phyloP scores from a whole-genome alignment of 2,888 invertebrate species.

The Stenchaetothrips biformis region DNA sequence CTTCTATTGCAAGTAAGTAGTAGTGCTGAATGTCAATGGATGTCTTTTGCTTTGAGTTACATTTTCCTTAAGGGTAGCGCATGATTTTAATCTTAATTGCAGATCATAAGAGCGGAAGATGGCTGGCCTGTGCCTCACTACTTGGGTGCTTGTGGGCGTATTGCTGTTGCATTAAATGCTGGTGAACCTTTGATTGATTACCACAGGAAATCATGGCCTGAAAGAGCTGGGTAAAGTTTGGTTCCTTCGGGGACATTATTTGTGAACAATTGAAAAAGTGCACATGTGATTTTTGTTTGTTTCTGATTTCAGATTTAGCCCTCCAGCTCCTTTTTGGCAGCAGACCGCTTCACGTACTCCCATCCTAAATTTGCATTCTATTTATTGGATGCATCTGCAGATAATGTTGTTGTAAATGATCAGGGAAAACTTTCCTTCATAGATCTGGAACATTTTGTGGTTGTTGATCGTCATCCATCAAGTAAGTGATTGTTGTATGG shows the following conservation, averaged over 20 bases:
- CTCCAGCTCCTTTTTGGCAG: conserved; percentile 45
- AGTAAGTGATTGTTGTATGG: conserved; percentile 40
- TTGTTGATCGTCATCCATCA: conserved; percentile 60
- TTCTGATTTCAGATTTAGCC: conserved; percentile 51
- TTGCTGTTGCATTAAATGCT: conserved; percentile 63
- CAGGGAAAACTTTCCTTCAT: conserved; percentile 62
- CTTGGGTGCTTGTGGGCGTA: conserved; percentile 72
- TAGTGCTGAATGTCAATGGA: neutral
- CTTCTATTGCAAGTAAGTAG: conserved; percentile 61
- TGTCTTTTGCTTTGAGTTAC: neutral
- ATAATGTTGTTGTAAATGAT: conserved; percentile 73
- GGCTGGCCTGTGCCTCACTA: conserved; percentile 75
- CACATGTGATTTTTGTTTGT: too few relatives aligned
- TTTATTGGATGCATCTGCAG: conserved; percentile 74
- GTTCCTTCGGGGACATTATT: conserved; percentile 32
- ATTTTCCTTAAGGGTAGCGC: too few relatives aligned
- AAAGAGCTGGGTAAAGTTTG: conserved; percentile 5
- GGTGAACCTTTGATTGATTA: conserved; percentile 59
- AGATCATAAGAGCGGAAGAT: conserved; percentile 48
- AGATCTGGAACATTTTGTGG: conserved; percentile 77
- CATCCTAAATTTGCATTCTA: conserved; percentile 63
- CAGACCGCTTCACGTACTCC: conserved; percentile 53
- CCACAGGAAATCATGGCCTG: conserved; percentile 53
- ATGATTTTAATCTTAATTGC: conserved; percentile 30
- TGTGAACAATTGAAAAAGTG: conserved; percentile 51